phyloP scores from a whole-genome alignment of 2,797 vertebrate species.

The Chrosomus eos region DNA sequence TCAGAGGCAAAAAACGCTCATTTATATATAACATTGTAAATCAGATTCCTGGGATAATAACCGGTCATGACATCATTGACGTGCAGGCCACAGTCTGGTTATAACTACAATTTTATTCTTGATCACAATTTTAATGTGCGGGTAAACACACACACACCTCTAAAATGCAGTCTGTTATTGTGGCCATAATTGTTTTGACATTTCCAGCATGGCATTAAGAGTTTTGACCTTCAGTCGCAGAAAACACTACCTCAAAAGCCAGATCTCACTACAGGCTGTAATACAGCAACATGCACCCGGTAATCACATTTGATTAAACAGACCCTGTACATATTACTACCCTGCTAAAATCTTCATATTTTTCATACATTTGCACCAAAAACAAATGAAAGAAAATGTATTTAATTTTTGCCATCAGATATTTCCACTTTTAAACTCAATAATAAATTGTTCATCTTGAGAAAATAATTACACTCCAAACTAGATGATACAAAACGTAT shows the following conservation, averaged over 20 bases:
- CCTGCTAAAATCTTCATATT: conserved; percentile 12
- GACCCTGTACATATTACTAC: conserved; percentile 3
- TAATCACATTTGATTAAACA: conserved; percentile 33
- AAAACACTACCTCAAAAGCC: conserved; percentile 49
- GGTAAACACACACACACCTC: conserved; percentile 52
- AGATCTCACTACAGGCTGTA: conserved; percentile 44
- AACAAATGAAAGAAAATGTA: background rate
- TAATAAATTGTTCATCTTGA: conserved; percentile 39
- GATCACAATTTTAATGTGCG: conserved; percentile 63
- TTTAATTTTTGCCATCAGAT: conserved; percentile 2
- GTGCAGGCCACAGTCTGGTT: background rate
- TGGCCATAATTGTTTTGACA: conserved; percentile 63
- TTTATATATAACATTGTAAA: conserved; percentile 4
- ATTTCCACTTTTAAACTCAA: conserved; percentile 4
- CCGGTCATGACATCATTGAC: background rate
- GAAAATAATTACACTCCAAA: conserved; percentile 52
- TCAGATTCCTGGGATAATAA: conserved; percentile 1
- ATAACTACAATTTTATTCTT: conserved; percentile 57
- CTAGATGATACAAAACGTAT: conserved; percentile 40
- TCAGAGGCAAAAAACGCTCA: conserved; percentile 9
- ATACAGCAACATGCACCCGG: conserved; percentile 47
- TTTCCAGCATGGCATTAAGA: conserved; percentile 60
- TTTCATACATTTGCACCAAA: background rate
- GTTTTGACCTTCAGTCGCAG: conserved; percentile 56
- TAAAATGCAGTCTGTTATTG: conserved; percentile 53